A percentile compares a stretch with the other conserved stretches of the same genome.
phyloP scores from a whole-genome alignment of 2,888 invertebrate genomes.

The Nomada fabriciana region DNA sequence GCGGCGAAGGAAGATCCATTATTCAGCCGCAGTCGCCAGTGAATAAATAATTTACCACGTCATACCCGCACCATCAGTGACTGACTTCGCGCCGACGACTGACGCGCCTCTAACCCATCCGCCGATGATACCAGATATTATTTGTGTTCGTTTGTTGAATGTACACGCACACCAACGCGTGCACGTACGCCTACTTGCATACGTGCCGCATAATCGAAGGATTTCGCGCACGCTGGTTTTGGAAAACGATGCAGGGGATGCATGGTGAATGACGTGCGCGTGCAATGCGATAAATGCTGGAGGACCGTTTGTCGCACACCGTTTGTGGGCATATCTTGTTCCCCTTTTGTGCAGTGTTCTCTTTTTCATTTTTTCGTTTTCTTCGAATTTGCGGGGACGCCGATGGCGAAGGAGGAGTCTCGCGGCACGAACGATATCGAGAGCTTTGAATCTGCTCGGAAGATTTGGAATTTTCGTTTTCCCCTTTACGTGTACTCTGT shows the following conservation, averaged over 20 bases:
- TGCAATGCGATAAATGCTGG: conserved; percentile 2
- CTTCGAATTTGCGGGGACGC: background rate
- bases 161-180: background rate
- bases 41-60: conserved; percentile 82
- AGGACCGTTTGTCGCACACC: background rate
- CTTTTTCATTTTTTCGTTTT: background rate
- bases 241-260: conserved; percentile 16
- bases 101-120: conserved; percentile 43
- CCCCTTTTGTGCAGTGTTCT: no score
- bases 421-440: background rate
- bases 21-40: conserved; percentile 79
- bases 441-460: background rate
- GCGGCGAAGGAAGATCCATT: conserved; percentile 76
- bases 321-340: no score
- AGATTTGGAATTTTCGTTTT: background rate
- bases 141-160: conserved; percentile 45
- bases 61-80: conserved; percentile 76
- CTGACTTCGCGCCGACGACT: conserved; percentile 67
- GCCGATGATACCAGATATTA: conserved; percentile 50
- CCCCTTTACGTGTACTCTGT: no score
- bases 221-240: conserved; percentile 4
- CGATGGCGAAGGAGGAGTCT: background rate
- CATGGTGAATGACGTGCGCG: conserved; percentile 11
- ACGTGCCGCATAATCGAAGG: background rate
- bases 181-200: background rate